These are phyloP conservation scores for Stercorarius parasiticus DNA, from an alignment of 2,113 vertebrate species.

Conservation along the genomic window DNA sequence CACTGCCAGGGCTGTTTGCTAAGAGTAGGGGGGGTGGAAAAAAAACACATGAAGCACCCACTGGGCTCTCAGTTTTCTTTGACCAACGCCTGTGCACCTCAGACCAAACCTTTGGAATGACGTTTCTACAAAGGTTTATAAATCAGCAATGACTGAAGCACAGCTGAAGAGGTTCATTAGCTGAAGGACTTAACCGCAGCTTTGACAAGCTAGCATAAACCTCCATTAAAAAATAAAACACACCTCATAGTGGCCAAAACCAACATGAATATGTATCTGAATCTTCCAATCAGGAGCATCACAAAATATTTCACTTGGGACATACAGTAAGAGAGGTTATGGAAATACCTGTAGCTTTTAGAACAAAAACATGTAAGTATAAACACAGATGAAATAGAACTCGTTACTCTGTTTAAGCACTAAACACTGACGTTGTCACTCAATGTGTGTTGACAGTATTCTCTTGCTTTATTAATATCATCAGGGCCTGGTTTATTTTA, in stretches of 20 bases:
- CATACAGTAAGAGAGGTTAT: constrained; percentile 67
- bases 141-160: constrained; percentile 47
- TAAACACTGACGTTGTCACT: constrained; percentile 74
- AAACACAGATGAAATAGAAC: constrained; percentile 74
- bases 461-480: constrained; percentile 78
- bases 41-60: neutral
- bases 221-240: constrained; percentile 58
- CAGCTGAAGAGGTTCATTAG: constrained; percentile 51
- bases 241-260: constrained; percentile 60
- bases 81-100: neutral
- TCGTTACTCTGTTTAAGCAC: constrained; percentile 78
- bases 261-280: constrained; percentile 44
- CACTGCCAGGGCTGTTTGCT: neutral
- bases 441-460: constrained; percentile 81
- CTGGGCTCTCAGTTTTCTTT: constrained; percentile 18
- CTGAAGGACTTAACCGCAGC: constrained; percentile 61
- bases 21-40: rapidly evolving
- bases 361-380: constrained; percentile 67
- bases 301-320: constrained; percentile 65
- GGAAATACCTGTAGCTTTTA: constrained; percentile 76
- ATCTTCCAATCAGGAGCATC: constrained; percentile 56
- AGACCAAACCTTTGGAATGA: constrained; percentile 14
- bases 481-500: constrained; percentile 77
- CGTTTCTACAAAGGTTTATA: neutral
- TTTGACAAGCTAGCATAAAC: constrained; percentile 71